These are phyloP conservation scores for Octomys mimax DNA, from an alignment of 2,797 vertebrate genomes.

Conservation along the genomic window DNA sequence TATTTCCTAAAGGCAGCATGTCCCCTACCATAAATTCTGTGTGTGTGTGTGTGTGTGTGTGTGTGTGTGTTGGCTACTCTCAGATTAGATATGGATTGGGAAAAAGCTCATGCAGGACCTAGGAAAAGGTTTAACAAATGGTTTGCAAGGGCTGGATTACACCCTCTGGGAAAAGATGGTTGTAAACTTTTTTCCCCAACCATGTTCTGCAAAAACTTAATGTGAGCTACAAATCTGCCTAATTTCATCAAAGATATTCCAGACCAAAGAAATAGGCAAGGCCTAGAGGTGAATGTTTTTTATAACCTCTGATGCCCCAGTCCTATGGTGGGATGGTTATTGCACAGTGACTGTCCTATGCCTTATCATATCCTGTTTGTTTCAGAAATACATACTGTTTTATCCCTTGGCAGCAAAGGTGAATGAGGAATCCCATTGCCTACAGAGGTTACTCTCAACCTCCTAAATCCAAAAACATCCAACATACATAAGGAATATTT, in stretches of 20 bases:
- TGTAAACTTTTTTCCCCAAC: not conserved
- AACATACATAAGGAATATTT: not conserved
- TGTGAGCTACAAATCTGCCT: not conserved
- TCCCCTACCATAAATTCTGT: not conserved
- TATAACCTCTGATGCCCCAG: not conserved
- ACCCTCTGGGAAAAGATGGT: not conserved
- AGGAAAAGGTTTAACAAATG: not conserved
- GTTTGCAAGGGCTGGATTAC: not conserved
- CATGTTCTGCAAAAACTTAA: not conserved
- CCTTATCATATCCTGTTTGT: not conserved
- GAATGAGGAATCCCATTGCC: not conserved
- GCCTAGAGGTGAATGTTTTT: not conserved
- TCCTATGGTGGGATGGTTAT: not conserved
- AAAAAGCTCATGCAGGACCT: not conserved
- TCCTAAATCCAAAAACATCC: not conserved
- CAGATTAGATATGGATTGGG: not conserved
- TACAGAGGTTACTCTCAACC: not conserved
- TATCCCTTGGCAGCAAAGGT: not conserved
- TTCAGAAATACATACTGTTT: not conserved
- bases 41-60: not conserved
- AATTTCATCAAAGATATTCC: not conserved
- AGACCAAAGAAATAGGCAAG: not conserved
- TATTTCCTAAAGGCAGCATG: not conserved
- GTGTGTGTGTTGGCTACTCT: not conserved
- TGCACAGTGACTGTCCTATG: not conserved